Percentiles rank a stretch among this genome's conserved stretches.
phyloP scores from a whole-genome alignment of 2,888 invertebrate species.

The Euplexia lucipara region DNA sequence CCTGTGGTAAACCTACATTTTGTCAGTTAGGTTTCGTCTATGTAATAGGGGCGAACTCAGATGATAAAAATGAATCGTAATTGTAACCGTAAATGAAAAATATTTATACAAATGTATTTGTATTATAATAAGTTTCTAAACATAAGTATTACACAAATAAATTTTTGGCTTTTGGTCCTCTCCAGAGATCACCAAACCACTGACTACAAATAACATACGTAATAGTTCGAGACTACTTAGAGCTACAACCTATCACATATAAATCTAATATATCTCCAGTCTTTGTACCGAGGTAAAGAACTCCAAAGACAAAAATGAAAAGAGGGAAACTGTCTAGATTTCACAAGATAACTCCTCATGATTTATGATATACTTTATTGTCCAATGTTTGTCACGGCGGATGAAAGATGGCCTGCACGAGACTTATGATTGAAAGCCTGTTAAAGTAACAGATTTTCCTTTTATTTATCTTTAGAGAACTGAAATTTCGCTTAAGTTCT shows the following conservation, averaged over 20 bases:
- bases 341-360: conserved; percentile 73
- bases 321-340: conserved; percentile 68
- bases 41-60: too few relatives aligned
- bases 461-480: conserved; percentile 22
- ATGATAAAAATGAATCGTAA: too few relatives aligned
- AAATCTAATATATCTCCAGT: conserved; percentile 36
- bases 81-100: too few relatives aligned
- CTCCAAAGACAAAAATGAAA: conserved; percentile 62
- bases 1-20: too few relatives aligned
- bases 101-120: too few relatives aligned
- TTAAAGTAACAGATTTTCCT: conserved; percentile 50
- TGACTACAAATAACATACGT: conserved; percentile 16
- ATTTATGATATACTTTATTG: conserved; percentile 78
- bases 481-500: neutral
- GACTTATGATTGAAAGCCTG: conserved; percentile 67
- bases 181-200: conserved; percentile 5
- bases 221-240: conserved; percentile 12
- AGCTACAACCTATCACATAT: conserved; percentile 23
- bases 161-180: conserved; percentile 1
- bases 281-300: conserved; percentile 38
- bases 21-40: too few relatives aligned
- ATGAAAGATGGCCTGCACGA: conserved; percentile 70
- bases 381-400: conserved; percentile 74
- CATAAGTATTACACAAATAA: too few relatives aligned
- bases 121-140: too few relatives aligned